Evolutionary conservation across 2,113 vertebrate species (phyloP).

Genomic region (Cochlearius cochlearius): DNA sequence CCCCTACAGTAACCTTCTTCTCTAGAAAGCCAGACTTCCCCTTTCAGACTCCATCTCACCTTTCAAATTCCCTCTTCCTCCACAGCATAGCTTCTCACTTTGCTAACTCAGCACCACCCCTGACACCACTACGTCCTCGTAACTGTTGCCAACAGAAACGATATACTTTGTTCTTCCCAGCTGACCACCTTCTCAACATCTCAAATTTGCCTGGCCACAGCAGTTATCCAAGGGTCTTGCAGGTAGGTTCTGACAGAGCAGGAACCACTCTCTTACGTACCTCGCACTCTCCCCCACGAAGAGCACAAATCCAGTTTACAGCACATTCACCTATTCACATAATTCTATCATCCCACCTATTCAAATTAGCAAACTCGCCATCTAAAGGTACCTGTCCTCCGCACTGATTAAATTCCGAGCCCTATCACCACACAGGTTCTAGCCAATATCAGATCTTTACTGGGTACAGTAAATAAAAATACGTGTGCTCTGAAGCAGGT

Average conservation of each 20-base stretch:
- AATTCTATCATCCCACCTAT: not conserved
- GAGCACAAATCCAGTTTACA: not conserved
- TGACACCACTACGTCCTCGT: not conserved
- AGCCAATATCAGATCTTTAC: not conserved
- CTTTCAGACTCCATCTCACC: not conserved
- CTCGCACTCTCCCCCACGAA: not conserved
- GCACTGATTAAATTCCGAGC: not conserved
- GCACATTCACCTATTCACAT: not conserved
- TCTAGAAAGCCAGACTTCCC: not conserved
- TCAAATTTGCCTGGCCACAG: not conserved
- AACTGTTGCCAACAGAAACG: not conserved
- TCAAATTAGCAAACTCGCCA: not conserved
- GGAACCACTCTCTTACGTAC: not conserved
- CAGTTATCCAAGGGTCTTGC: not conserved
- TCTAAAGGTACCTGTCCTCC: not conserved
- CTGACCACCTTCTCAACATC: not conserved
- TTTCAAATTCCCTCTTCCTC: not conserved
- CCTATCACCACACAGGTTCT: not conserved
- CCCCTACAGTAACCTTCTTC: not conserved
- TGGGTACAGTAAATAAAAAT: not conserved
- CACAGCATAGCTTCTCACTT: not conserved
- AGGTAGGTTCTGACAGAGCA: not conserved
- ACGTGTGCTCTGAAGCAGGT: fast-evolving
- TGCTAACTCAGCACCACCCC: not conserved
- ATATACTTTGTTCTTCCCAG: not conserved